Conservation (phyloP, 1,140 invertebrate species). For the Notospermus geniculatus region DNA sequence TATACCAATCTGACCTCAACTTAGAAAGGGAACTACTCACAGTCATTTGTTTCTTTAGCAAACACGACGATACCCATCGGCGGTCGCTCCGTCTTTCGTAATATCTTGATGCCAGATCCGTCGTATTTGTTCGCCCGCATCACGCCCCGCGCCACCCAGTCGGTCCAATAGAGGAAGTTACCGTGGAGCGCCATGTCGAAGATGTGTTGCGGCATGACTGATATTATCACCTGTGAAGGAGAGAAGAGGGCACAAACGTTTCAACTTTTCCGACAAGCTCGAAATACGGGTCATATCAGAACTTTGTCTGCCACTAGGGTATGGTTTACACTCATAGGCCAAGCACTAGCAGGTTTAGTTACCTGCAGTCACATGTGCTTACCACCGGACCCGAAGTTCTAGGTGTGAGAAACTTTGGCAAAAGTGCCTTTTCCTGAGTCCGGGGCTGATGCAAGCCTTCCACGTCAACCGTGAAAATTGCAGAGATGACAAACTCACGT, state of each 20-base stretch:
- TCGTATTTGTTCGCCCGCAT: conserved; percentile 71
- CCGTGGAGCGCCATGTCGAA: conserved; percentile 91
- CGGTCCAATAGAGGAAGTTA: conserved; percentile 97
- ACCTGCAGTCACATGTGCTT: too few species aligned
- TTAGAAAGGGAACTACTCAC: conserved; percentile 56
- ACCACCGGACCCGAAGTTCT: too few species aligned
- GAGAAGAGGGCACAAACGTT: background rate
- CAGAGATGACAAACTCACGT: conserved; percentile 68
- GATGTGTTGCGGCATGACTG: conserved; percentile 68
- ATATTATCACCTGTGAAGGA: conserved; percentile 35
- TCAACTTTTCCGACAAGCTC: background rate
- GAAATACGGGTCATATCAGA: too few species aligned
- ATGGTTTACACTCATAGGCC: too few species aligned
- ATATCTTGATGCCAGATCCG: conserved; percentile 67
- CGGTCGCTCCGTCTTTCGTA: conserved; percentile 67
- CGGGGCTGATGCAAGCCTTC: too few species aligned
- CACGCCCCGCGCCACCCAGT: conserved; percentile 76
- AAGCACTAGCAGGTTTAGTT: too few species aligned
- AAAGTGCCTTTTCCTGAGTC: too few species aligned
- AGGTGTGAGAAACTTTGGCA: too few species aligned
- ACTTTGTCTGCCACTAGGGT: too few species aligned
- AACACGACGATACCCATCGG: conserved; percentile 85
- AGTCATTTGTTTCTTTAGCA: conserved; percentile 68
- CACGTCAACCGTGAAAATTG: background rate
- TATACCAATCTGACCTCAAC: too few species aligned